These are phyloP conservation scores for Ophion obscuratus DNA, from an alignment of 2,888 invertebrate species.

Conservation along the genomic window DNA sequence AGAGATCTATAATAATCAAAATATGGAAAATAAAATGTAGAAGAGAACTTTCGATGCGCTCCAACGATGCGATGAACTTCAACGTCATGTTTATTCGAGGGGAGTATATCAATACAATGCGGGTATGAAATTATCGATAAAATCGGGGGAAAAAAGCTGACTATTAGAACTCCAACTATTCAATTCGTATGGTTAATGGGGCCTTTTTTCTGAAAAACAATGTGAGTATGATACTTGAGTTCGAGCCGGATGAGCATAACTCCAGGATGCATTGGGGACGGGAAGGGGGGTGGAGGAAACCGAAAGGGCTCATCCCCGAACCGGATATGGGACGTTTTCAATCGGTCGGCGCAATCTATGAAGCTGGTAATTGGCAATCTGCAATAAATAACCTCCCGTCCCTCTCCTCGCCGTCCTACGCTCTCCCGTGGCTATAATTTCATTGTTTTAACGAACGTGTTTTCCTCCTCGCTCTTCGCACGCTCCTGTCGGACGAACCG, in stretches of 20 bases:
- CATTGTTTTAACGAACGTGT: constrained; percentile 75
- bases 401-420: not conserved
- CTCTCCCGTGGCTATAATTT: constrained; percentile 74
- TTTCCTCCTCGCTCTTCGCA: constrained; percentile 14
- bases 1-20: too few species aligned
- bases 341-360: constrained; percentile 76
- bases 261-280: not conserved
- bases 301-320: constrained; percentile 47
- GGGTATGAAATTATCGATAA: too few species aligned
- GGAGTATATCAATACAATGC: too few species aligned
- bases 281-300: constrained; percentile 32
- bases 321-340: constrained; percentile 68
- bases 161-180: too few species aligned
- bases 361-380: constrained; percentile 77
- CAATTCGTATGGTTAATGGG: too few species aligned
- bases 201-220: too few species aligned
- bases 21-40: too few species aligned
- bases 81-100: too few species aligned
- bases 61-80: too few species aligned
- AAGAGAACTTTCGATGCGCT: too few species aligned
- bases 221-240: too few species aligned
- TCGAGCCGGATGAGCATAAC: not conserved
- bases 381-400: constrained; percentile 76
- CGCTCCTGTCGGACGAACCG: not conserved
- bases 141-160: too few species aligned